Conservation (phyloP, 2,797 vertebrate species). For the Platyrinchus mystaceus region DNA sequence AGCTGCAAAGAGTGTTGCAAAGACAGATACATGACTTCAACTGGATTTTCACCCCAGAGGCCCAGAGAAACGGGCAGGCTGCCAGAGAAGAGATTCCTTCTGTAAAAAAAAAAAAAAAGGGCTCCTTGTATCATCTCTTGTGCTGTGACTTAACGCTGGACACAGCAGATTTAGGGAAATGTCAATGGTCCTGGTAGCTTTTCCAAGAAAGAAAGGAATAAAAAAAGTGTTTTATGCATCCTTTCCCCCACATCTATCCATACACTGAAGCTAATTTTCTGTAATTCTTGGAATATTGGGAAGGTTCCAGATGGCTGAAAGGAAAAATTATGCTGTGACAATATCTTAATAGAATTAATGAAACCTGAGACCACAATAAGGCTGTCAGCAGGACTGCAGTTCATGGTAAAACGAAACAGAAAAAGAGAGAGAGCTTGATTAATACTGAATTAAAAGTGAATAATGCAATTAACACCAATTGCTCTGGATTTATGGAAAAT, state of each 20-base stretch:
- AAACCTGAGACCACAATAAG: background rate
- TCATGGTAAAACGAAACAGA: background rate
- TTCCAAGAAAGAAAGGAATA: background rate
- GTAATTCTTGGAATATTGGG: slow-evolving; percentile 25
- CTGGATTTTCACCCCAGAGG: background rate
- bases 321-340: slow-evolving; percentile 6
- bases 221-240: background rate
- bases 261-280: background rate
- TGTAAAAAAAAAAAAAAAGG: too few species aligned
- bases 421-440: slow-evolving; percentile 22
- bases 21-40: background rate
- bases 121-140: background rate
- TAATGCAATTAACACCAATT: slow-evolving; percentile 41
- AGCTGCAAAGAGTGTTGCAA: background rate
- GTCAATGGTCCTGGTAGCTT: background rate
- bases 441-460: slow-evolving; percentile 14
- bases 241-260: background rate
- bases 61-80: background rate
- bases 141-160: background rate
- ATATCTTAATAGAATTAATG: slow-evolving; percentile 34
- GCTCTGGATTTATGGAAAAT: slow-evolving; percentile 20
- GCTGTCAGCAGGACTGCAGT: background rate
- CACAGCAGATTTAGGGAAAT: background rate
- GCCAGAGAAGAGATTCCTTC: background rate
- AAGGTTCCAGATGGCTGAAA: slow-evolving; percentile 10